A percentile compares a stretch with the other conserved stretches of the same genome.
Evolutionary conservation across 1,140 invertebrate genomes (phyloP).

Genomic region (Acyrthosiphon pisum): DNA sequence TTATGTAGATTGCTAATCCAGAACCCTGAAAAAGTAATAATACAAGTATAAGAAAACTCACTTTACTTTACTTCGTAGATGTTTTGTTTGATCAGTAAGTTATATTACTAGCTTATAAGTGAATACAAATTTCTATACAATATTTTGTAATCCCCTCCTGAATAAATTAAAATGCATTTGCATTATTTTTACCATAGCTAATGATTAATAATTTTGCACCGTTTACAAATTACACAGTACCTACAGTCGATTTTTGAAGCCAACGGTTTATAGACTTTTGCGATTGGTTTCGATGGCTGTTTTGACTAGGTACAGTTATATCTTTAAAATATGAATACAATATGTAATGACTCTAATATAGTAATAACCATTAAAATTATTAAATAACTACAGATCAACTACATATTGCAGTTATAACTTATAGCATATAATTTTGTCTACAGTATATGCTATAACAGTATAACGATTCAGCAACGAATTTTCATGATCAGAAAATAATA

Average conservation of each 20-base stretch:
- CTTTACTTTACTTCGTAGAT: neutral
- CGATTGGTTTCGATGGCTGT: neutral
- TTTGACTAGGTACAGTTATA: neutral
- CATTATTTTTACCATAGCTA: neutral
- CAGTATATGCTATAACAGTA: neutral
- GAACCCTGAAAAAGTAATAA: neutral
- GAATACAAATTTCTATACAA: neutral
- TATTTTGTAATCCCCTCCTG: neutral
- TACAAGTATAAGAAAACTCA: neutral
- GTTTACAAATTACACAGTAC: neutral
- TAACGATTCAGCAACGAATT: neutral
- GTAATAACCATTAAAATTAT: neutral
- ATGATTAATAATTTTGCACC: neutral
- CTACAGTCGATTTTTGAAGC: neutral
- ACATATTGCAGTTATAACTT: neutral
- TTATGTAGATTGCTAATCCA: neutral
- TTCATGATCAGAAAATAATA: neutral
- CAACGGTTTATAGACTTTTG: neutral
- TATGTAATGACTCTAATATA: neutral
- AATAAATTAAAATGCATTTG: neutral
- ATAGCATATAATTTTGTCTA: neutral
- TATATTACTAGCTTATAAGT: neutral
- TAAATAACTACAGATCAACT: neutral
- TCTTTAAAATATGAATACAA: neutral
- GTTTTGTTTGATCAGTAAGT: neutral